These are phyloP conservation scores for Catharus fuscescens DNA, from an alignment of 2,113 vertebrate genomes.

Conservation along the genomic window DNA sequence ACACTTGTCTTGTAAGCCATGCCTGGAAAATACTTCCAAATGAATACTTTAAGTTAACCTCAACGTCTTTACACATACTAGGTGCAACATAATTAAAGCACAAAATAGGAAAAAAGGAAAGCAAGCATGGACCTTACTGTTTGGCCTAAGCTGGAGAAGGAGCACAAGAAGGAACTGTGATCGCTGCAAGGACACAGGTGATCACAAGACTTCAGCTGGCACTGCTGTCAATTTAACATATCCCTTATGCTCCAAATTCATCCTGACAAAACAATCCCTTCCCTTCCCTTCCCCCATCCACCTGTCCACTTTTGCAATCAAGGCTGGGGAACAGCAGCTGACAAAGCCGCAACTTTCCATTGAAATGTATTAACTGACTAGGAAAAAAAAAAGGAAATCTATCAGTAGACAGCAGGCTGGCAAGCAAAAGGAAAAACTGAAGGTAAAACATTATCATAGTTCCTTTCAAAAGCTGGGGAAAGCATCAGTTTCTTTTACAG, in stretches of 20 bases:
- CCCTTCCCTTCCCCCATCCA: constrained; percentile 17
- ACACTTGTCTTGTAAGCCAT: background rate
- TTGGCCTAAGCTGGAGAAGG: background rate
- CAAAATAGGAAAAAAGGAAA: background rate
- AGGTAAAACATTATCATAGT: background rate
- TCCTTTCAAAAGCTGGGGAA: background rate
- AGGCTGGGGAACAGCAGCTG: background rate
- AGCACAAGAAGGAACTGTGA: background rate
- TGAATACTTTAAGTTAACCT: background rate
- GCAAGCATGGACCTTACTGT: background rate
- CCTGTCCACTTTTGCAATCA: constrained; percentile 15
- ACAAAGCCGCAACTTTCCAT: background rate
- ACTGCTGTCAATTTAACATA: background rate
- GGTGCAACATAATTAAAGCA: background rate
- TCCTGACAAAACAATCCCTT: constrained; percentile 4
- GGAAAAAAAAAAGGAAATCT: background rate
- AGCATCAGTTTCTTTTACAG: background rate
- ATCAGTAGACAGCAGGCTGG: background rate
- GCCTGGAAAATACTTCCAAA: background rate
- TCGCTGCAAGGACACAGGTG: background rate
- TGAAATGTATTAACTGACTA: constrained; percentile 5
- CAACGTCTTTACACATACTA: background rate
- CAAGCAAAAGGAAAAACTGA: background rate
- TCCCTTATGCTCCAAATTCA: constrained; percentile 6
- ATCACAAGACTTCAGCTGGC: background rate